Conservation (phyloP, 2,888 invertebrate species). For the Agelastica alni region DNA sequence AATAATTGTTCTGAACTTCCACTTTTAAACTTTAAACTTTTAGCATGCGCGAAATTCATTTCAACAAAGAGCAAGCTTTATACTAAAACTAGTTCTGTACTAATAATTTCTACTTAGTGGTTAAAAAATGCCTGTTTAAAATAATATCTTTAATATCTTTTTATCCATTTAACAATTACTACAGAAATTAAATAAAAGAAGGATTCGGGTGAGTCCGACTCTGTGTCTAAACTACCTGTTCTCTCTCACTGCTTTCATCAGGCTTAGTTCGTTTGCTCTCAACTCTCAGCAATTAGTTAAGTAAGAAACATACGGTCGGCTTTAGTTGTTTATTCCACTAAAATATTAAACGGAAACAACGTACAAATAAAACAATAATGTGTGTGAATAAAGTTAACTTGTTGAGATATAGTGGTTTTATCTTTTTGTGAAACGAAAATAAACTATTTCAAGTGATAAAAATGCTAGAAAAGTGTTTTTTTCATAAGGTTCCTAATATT, state of each 20-base stretch:
- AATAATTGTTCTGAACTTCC: no score
- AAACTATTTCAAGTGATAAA: conserved; percentile 1
- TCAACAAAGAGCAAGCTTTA: no score
- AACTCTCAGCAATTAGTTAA: conserved; percentile 41
- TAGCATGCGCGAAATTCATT: no score
- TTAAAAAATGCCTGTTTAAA: no score
- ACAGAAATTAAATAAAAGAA: no score
- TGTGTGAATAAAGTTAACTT: conserved; percentile 6
- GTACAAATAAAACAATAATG: background rate
- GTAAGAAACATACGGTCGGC: conserved; percentile 30
- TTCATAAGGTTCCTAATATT: conserved; percentile 14
- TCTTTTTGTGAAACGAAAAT: conserved; percentile 2
- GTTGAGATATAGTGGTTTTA: conserved; percentile 1
- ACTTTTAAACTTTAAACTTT: no score
- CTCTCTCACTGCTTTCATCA: conserved; percentile 45
- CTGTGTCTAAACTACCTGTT: conserved; percentile 46
- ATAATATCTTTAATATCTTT: no score
- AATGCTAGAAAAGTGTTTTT: conserved; percentile 10
- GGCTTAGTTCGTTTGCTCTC: conserved; percentile 37
- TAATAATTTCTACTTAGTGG: no score
- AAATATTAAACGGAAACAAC: conserved; percentile 22
- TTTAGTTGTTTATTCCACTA: conserved; percentile 31
- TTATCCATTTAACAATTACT: no score
- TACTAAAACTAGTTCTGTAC: no score
- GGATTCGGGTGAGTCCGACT: conserved; percentile 4